Percentiles rank a stretch among this genome's conserved stretches.
phyloP scores from a whole-genome alignment of 2,797 vertebrate species.

The Pogonophryne albipinna region DNA sequence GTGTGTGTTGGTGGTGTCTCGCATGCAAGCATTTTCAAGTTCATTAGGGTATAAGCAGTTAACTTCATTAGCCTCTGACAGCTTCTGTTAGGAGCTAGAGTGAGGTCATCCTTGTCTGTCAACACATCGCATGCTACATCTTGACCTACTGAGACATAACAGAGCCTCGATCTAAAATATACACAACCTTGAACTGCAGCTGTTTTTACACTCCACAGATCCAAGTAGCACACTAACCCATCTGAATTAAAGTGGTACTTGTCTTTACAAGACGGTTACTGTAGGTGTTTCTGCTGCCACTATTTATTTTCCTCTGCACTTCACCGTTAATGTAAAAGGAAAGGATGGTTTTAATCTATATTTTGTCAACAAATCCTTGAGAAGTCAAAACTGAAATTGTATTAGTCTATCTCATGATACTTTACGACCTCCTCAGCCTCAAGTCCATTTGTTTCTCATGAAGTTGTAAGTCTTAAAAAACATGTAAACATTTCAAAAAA shows the following conservation, averaged over 20 bases:
- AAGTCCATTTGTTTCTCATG: not conserved
- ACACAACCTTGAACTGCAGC: not conserved
- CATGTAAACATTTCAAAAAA: not conserved
- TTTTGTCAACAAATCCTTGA: not conserved
- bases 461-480: not conserved
- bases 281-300: not conserved
- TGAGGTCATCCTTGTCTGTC: constrained; percentile 50
- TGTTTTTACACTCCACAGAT: not conserved
- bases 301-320: not conserved
- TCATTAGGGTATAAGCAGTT: constrained; percentile 62
- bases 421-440: not conserved
- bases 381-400: not conserved
- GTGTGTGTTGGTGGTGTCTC: not conserved
- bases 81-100: constrained; percentile 61
- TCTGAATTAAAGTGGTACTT: not conserved
- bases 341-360: not conserved
- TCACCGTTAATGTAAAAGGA: not conserved
- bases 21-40: not conserved
- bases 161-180: not conserved
- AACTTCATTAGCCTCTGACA: constrained; percentile 65
- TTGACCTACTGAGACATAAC: not conserved
- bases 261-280: too few species aligned
- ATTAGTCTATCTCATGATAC: not conserved
- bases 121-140: constrained; percentile 13
- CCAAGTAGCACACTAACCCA: not conserved